phyloP scores from a whole-genome alignment of 2,113 vertebrate species.

The Paralichthys olivaceus region DNA sequence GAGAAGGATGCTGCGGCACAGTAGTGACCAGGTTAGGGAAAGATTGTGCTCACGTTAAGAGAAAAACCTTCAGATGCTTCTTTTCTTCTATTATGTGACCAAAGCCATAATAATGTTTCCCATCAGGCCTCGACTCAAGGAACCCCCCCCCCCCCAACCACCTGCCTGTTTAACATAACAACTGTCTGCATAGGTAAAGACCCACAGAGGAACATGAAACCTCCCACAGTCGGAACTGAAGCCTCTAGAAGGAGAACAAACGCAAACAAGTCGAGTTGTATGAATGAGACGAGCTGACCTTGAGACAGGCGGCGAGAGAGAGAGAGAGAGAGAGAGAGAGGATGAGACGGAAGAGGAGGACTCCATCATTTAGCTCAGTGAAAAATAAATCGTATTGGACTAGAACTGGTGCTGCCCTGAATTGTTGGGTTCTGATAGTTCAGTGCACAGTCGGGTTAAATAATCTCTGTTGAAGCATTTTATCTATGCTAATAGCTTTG shows the following conservation, averaged over 20 bases:
- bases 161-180: too few relatives aligned
- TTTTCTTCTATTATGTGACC: too few relatives aligned
- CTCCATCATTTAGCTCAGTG: slow-evolving; percentile 21
- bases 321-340: background rate
- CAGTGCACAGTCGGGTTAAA: slow-evolving; percentile 23
- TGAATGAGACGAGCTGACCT: slow-evolving; percentile 63
- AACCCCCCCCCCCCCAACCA: too few relatives aligned
- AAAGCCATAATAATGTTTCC: too few relatives aligned
- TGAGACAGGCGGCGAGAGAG: slow-evolving; percentile 22
- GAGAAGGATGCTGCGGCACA: too few relatives aligned
- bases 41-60: too few relatives aligned
- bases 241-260: background rate
- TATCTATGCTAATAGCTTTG: slow-evolving; percentile 47
- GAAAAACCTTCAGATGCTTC: too few relatives aligned
- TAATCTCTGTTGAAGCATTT: slow-evolving; percentile 42
- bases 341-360: background rate
- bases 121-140: too few relatives aligned
- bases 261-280: slow-evolving; percentile 1
- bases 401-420: slow-evolving; percentile 16
- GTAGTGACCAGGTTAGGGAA: too few relatives aligned
- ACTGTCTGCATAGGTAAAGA: too few relatives aligned
- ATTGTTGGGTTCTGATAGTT: background rate
- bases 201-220: too few relatives aligned
- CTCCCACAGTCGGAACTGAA: background rate
- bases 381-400: slow-evolving; percentile 19